Evolutionary conservation across 2,888 invertebrate genomes (phyloP), one percentile per base, ranked within the genome.

Genomic region (Apodemia hepburni): DNA sequence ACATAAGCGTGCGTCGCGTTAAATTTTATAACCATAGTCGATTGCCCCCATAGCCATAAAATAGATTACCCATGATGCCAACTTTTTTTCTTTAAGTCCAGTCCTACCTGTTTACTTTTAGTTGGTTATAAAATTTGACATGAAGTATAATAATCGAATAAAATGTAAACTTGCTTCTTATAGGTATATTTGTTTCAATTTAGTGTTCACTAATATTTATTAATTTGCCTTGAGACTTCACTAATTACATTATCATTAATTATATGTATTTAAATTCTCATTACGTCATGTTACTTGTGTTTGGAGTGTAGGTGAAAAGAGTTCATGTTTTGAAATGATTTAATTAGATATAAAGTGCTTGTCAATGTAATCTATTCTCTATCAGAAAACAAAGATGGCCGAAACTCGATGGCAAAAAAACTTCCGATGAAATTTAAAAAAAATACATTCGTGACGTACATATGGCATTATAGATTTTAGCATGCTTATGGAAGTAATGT

Each of bases 141-240:
- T 51, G 51, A 51, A 18, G 22, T 51, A 22, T 51, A 51, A 51
- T 71, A 73, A 76, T 77, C 80, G 80, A 83, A 82, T 82, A 81
- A 77, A 70, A 75, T 74, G 70, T 80, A 79, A 77, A 75, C 73
- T 73, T 74, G 71, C 77, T 76, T 76, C 70, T 77, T 75, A 78
- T 80, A 77, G 77, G 70, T 70, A 75, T 80, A 67, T 64, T 68
- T 65, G 68, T 71, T 73, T 78, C 75, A 77, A 76, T 74, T 77
- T 78, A 77, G 74, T 80, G 76, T 76, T 70, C 79, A 85, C 85
- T 84, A 85, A 85, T 80, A 71, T 70, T 54, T 64, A 66, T 75
- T 74, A 70, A 66, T 72, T 76, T 63, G 61, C 70, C 29, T 29
- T 62, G 66, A 70, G 69, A 71, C 69, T 71, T 82, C 78, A 75